These are phyloP conservation scores for Aquatica leii DNA, from an alignment of 2,888 invertebrate species.

Conservation along the genomic window DNA sequence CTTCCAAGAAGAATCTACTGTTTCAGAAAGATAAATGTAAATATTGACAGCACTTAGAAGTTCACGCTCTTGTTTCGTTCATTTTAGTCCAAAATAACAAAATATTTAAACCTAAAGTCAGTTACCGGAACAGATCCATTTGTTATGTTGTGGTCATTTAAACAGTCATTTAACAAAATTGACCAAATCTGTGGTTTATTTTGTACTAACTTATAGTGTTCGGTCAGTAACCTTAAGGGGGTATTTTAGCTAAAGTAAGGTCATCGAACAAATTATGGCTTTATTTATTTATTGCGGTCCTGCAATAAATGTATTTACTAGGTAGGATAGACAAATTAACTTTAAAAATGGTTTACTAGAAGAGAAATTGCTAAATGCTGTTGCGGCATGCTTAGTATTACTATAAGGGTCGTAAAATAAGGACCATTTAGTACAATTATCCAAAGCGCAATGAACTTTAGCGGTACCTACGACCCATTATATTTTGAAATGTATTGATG, in stretches of 20 bases:
- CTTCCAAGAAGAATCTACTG: constrained; percentile 9
- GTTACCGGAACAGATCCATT: constrained; percentile 25
- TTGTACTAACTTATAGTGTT: constrained; percentile 6
- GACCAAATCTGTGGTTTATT: constrained; percentile 33
- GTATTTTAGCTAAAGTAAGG: constrained; percentile 15
- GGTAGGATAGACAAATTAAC: constrained; percentile 1
- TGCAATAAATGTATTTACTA: constrained; percentile 22
- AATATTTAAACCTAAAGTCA: constrained; percentile 15
- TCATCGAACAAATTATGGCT: constrained; percentile 27
- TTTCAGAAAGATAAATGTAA: not conserved
- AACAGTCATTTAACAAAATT: constrained; percentile 20
- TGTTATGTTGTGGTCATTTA: constrained; percentile 27
- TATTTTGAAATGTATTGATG: too few species aligned
- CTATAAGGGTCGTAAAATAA: not conserved
- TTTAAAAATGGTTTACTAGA: constrained; percentile 11
- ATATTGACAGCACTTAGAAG: constrained; percentile 1
- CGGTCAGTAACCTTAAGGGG: constrained; percentile 14
- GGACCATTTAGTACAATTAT: not conserved
- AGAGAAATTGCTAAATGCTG: constrained; percentile 1
- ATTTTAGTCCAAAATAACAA: not conserved
- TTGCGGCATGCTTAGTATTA: constrained; percentile 2
- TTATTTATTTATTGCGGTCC: constrained; percentile 29
- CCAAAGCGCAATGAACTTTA: not conserved
- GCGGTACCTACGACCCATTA: too few species aligned
- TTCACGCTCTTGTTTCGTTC: not conserved